Evolutionary conservation across 2,888 invertebrate species (phyloP), one percentile per base, ranked within the genome.

Genomic region (Heteromurus nitidus): DNA sequence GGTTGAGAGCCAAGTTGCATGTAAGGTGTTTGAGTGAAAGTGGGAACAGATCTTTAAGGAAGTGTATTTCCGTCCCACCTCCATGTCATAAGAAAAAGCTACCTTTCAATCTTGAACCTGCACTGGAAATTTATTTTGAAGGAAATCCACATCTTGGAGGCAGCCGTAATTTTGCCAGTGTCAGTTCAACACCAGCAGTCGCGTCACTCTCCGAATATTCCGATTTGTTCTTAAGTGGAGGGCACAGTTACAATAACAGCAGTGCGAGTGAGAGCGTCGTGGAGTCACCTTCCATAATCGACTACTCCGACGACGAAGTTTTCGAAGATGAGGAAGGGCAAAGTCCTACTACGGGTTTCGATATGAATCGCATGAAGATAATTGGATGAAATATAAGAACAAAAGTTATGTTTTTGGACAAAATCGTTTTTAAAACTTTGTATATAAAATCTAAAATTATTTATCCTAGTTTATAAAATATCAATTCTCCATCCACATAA

Each of bases 221-320:
- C 36, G 13, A 5, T 36, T 36, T 36, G 13, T 9, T 36, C 36
- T 36, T 36, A 36, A 62, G 47, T 11, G 30, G 0, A 30, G 31
- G n/a, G 13, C 13, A 7, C 5, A 50, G 20, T 20, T 20, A 20
- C 20, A 20, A n/a, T 47, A 3, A 9, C 3, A 31, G 30, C 16
- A 20, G 36, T 36, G 1, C 18, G 2, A 44, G 62, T 2, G 62
- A 47, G 9, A 50, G 50, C 47, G 3, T 3, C 11, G 58, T 26
- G 0, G 47, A 47, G 18, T 5, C 28, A 2, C 31, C 64, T 3
- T n/a, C n/a, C n/a, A n/a, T n/a, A n/a, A n/a, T 74, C n/a, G 73
- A 74, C 22, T 74, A 64, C 30, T 74, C 73, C 0, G 73, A 74
- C 24, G 73, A 74, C n/a, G 73, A 74, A 7, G 73, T 77, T 26